Evolutionary conservation across 2,113 vertebrate species (phyloP).

Genomic region (Steatornis caripensis): DNA sequence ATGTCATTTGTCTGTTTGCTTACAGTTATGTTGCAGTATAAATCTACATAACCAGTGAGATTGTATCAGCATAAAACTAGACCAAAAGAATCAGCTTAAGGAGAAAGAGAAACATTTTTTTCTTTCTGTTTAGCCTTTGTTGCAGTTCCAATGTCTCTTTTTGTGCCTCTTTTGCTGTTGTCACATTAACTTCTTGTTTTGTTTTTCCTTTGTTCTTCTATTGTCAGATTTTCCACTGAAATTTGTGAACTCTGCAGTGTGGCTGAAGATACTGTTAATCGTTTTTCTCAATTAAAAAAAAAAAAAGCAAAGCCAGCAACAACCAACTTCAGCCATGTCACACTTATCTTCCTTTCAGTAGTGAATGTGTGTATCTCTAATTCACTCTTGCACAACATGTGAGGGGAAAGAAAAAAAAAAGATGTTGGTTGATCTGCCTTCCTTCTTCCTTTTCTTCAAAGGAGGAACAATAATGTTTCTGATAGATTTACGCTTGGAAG

Average conservation of each 20-base stretch:
- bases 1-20: not conserved
- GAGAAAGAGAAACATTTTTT: not conserved
- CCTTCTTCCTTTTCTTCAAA: not conserved
- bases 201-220: not conserved
- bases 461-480: not conserved
- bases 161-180: not conserved
- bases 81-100: not conserved
- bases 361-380: not conserved
- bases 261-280: not conserved
- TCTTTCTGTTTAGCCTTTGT: not conserved
- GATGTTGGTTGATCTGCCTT: not conserved
- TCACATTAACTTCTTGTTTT: not conserved
- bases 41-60: not conserved
- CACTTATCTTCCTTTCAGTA: not conserved
- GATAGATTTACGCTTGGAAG: constrained; percentile 8
- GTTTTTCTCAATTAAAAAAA: not conserved
- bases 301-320: not conserved
- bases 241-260: not conserved
- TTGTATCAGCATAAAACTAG: not conserved
- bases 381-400: not conserved
- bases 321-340: not conserved
- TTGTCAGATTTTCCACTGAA: not conserved
- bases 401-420: not conserved
- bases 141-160: not conserved
- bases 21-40: not conserved